Evolutionary conservation across 1,140 invertebrate species (phyloP), one percentile per base, ranked within the genome.

Genomic region (Halyomorpha halys): DNA sequence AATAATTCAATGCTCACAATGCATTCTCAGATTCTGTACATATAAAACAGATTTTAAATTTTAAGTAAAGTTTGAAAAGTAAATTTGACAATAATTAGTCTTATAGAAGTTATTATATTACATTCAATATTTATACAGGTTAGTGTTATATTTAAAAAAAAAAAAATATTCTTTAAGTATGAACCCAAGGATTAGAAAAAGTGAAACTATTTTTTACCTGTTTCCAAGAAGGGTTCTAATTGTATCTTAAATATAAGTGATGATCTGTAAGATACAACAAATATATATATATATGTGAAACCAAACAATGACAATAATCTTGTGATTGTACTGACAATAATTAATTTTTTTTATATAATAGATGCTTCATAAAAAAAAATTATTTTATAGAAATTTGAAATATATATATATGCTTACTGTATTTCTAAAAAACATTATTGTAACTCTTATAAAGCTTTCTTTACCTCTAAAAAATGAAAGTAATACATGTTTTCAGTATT

Each of bases 281-380:
- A 18, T 47, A 45, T 62, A 2, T 51, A 11, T 49, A 62, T 14
- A 27, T 21, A 45, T 44, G 44, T 51, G 51, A 53, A 51, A 47
- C 18, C 44, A 47, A 30, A 51, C 34, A 53, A 34, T 63, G 47
- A 63, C 45, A 63, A 63, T 63, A 53, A 27, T 9, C 19, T 62
- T 62, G 62, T 63, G 49, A 63, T 51, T 63, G 45, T 60, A 30
- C 30, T 60, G 59, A 60, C 59, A 60, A 60, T 60, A 60, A 39
- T 39, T 39, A 8, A 39, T 6, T 39, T 39, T 39, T 39, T 11
- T 39, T 53, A 21, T 53, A 21, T 15, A 25, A 60, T 60, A 44
- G 16, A 15, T 25, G 59, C 27, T 60, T 34, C 18, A 44, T 60
- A 56, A 56, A 14, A 39, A 13, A 39, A 39, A 39, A 6, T 39